Evolutionary conservation across 1,140 invertebrate genomes (phyloP).

Genomic region (Meloidogyne chitwoodi): DNA sequence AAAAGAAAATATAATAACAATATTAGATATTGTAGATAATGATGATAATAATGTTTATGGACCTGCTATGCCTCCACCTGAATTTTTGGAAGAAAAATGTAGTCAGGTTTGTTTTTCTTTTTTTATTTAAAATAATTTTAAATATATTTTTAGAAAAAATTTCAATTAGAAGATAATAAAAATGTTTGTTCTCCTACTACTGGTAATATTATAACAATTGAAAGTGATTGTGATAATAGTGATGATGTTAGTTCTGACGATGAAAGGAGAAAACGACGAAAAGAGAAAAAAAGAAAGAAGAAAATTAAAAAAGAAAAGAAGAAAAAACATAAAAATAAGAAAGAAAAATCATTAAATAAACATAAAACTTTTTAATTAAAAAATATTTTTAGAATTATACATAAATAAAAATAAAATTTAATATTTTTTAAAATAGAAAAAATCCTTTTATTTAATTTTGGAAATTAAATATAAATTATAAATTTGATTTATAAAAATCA

Average conservation of each 20-base stretch:
- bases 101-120: background rate
- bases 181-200: background rate
- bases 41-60: conserved; percentile 10
- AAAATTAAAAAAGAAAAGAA: background rate
- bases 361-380: no score
- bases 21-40: conserved; percentile 13
- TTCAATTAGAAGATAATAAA: background rate
- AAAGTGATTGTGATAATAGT: background rate
- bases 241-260: background rate
- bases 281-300: background rate
- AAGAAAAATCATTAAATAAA: no score
- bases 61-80: conserved; percentile 7
- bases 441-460: no score
- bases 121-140: background rate
- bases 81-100: conserved; percentile 7
- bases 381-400: no score
- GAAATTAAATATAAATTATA: no score
- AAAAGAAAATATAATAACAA: background rate
- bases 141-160: background rate
- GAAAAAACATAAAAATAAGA: background rate
- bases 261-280: background rate
- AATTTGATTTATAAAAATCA: no score
- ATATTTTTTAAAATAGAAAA: no score
- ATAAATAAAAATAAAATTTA: no score
- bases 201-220: background rate